Evolutionary conservation across 2,888 invertebrate genomes (phyloP), one percentile per base, ranked within the genome.

Genomic region (Microdon myrmicae): DNA sequence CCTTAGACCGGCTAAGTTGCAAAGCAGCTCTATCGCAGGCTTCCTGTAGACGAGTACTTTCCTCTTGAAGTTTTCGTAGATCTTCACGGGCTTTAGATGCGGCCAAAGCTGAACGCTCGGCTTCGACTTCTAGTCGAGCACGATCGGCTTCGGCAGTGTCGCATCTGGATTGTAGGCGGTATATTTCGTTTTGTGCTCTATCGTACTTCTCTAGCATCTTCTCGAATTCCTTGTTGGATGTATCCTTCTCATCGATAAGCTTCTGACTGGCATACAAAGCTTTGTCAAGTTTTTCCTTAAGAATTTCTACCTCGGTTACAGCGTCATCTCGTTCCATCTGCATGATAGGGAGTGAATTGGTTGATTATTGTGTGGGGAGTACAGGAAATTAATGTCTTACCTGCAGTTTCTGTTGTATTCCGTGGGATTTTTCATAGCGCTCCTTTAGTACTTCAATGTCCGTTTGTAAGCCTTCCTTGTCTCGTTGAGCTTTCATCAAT

Each of bases 151-250:
- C 92, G 41, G 90, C 84, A 12, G 90, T 88, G 67, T 95, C 94
- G 79, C 94, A 85, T 77, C 92, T 91, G 70, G 90, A 92, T 78
- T 94, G 94, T 60, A 94, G 82, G 66, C 94, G 86, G 78, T 92
- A 94, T 55, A 92, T 86, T 80, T 95, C 95, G 71, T 90, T 92
- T 79, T 95, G 94, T 12, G 91, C 88, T 75, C 94, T 92, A 82
- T 93, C 93, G 80, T 92, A 92, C 83, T 94, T 94, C 81, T 94
- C 94, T 71, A 94, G 83, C 84, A 94, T 87, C 81, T 94, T 92
- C 77, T 94, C 94, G 77, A 92, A 90, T 81, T 95, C 94, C 81
- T 92, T 92, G 82, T 92, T 91, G 71, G 91, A 87, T 43, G 85
- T 87, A 71, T 94, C 94, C 71, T 92, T 89, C 73, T 95, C 94